These are phyloP conservation scores for Chorisops tibialis DNA, from an alignment of 2,888 invertebrate genomes.

Conservation along the genomic window DNA sequence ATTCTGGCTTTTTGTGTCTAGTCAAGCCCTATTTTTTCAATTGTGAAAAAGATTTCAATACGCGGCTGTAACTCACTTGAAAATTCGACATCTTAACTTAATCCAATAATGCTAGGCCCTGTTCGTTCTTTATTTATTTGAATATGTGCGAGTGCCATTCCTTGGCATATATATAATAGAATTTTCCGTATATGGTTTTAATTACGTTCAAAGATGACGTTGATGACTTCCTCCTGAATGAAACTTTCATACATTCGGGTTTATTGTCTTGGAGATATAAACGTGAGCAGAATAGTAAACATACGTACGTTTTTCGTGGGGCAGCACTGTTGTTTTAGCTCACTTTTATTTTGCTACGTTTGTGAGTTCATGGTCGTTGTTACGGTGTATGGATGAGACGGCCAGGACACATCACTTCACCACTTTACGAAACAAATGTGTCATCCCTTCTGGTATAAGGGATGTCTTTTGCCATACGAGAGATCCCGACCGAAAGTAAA, in stretches of 20 bases:
- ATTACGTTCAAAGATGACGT: not conserved
- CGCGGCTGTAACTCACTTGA: too few relatives aligned
- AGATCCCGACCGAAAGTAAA: not conserved
- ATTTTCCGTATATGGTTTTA: slow-evolving; percentile 5
- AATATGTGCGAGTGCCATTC: not conserved
- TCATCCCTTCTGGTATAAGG: slow-evolving; percentile 17
- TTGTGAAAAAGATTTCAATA: too few relatives aligned
- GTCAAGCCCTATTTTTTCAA: too few relatives aligned
- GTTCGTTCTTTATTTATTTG: not conserved
- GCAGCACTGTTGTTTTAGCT: not conserved
- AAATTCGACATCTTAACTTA: too few relatives aligned
- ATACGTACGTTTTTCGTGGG: not conserved
- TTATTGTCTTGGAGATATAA: slow-evolving; percentile 28
- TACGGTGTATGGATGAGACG: not conserved
- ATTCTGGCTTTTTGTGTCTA: too few relatives aligned
- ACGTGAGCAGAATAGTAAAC: slow-evolving; percentile 27
- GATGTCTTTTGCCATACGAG: not conserved
- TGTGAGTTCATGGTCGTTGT: not conserved
- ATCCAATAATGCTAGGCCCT: not conserved
- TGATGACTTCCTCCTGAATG: not conserved
- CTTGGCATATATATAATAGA: not conserved
- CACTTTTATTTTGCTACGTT: not conserved
- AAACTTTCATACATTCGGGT: not conserved
- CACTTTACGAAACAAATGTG: slow-evolving; percentile 19
- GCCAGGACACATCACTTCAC: not conserved